Conservation (phyloP, 2,113 vertebrate genomes). For the Tragelaphus strepsiceros region DNA sequence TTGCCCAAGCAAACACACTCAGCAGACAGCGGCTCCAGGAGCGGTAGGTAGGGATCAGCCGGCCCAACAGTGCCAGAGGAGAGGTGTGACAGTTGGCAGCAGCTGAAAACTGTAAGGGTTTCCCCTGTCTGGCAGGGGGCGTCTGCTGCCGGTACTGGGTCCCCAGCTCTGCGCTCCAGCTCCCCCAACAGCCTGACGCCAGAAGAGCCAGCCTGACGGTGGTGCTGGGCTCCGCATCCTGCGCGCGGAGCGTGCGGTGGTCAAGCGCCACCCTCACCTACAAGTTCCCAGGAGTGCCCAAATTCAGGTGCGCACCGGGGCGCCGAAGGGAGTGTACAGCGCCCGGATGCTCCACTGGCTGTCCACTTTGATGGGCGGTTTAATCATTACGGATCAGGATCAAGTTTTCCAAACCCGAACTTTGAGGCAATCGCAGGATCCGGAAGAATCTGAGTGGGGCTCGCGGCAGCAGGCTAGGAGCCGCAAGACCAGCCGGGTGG, state of each 20-base stretch:
- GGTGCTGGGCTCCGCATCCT: neutral
- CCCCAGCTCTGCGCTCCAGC: neutral
- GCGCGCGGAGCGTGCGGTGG: rapidly evolving
- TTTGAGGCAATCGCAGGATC: neutral
- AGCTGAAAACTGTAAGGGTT: neutral
- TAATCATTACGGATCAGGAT: slow-evolving; percentile 43
- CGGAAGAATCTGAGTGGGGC: neutral
- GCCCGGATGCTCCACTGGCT: neutral
- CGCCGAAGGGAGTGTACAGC: slow-evolving; percentile 37
- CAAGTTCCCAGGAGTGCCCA: neutral
- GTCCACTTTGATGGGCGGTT: neutral
- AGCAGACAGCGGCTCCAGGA: neutral
- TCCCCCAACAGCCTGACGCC: too few species aligned
- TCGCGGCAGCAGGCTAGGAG: neutral
- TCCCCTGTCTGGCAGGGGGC: neutral
- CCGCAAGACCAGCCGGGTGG: neutral
- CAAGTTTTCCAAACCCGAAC: neutral
- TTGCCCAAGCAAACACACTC: neutral
- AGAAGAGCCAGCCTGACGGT: neutral
- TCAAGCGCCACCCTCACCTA: neutral
- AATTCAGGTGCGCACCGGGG: neutral
- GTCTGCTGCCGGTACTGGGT: rapidly evolving
- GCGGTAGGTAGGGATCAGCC: neutral
- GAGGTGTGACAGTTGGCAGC: neutral
- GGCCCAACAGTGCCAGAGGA: rapidly evolving